A percentile compares a stretch with the other conserved stretches of the same genome.
phyloP scores from a whole-genome alignment of 1,140 invertebrate genomes.

The Cydia strobilella region DNA sequence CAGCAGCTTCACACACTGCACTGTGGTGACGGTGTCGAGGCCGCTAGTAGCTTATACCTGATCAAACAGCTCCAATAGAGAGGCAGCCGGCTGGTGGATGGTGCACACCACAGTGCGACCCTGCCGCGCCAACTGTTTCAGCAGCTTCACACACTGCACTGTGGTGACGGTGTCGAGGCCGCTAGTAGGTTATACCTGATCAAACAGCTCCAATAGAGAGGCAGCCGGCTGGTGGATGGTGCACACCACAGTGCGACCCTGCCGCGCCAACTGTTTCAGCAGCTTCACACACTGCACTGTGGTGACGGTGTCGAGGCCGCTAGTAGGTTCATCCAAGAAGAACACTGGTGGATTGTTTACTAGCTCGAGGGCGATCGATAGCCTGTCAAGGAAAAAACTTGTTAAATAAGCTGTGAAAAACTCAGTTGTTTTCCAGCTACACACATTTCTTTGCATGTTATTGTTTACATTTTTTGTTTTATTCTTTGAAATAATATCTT shows the following conservation, averaged over 20 bases:
- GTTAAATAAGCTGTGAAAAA: neutral
- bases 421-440: too few species aligned
- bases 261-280: slow-evolving; percentile 83
- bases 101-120: slow-evolving; percentile 89
- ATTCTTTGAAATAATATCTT: too few species aligned
- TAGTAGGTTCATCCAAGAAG: slow-evolving; percentile 86
- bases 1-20: slow-evolving; percentile 90
- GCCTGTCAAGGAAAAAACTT: slow-evolving; percentile 64
- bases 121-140: slow-evolving; percentile 83
- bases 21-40: slow-evolving; percentile 88
- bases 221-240: slow-evolving; percentile 92
- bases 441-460: too few species aligned
- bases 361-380: slow-evolving; percentile 91
- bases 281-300: slow-evolving; percentile 91
- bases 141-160: slow-evolving; percentile 88
- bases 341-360: slow-evolving; percentile 92
- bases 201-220: slow-evolving; percentile 92
- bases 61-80: slow-evolving; percentile 93
- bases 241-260: slow-evolving; percentile 88
- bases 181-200: slow-evolving; percentile 84
- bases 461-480: neutral
- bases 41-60: slow-evolving; percentile 85
- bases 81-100: slow-evolving; percentile 90
- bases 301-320: slow-evolving; percentile 92
- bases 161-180: slow-evolving; percentile 92